Base-by-base conservation (phyloP, 1,140 invertebrate genomes). In the Ceratosolen fusciceps region DNA sequence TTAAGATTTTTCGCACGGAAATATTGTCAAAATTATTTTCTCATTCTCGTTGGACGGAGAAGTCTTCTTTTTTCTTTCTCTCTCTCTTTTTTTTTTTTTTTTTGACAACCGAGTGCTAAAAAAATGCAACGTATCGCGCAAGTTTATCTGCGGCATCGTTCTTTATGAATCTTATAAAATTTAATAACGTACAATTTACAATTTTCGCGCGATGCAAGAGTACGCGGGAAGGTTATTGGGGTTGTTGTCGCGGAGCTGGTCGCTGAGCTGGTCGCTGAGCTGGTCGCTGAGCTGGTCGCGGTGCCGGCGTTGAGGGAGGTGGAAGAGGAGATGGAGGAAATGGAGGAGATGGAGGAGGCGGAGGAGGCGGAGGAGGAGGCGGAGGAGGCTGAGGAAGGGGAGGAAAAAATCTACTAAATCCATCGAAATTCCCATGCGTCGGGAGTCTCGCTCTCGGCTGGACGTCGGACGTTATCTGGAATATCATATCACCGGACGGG, bases 171-270 rank as follows among this genome's bases (percentile, higher is more conserved):
- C 60, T 65, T 65, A n/a, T n/a, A 65, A 65, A 65, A 65, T 9
- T 65, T 65, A 65, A 65, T 65, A 65, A 65, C 31, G 5, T 65
- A 65, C 34, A 65, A 65, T 65, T 37, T 65, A 65, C 34, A 65
- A 65, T 65, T 37, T 37, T 16, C 12, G 34, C 2, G 37, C 16
- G n/a, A 60, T 60, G 2, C 9, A 21, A 37, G 60, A 21, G 31
- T 37, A 7, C 39, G 12, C n/a, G n/a, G n/a, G n/a, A n/a, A n/a
- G n/a, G n/a, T n/a, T n/a, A n/a, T n/a, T n/a, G n/a, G n/a, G n/a
- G n/a, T n/a, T n/a, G n/a, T n/a, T n/a, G n/a, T n/a, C n/a, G n/a
- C n/a, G n/a, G n/a, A n/a, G n/a, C n/a, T n/a, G n/a, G n/a, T n/a
- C n/a, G n/a, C n/a, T n/a, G n/a, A n/a, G n/a, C n/a, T n/a, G n/a